A percentile compares a stretch with the other conserved stretches of the same genome.
Evolutionary conservation across 1,140 invertebrate species (phyloP).

Genomic region (Plodia interpunctella): DNA sequence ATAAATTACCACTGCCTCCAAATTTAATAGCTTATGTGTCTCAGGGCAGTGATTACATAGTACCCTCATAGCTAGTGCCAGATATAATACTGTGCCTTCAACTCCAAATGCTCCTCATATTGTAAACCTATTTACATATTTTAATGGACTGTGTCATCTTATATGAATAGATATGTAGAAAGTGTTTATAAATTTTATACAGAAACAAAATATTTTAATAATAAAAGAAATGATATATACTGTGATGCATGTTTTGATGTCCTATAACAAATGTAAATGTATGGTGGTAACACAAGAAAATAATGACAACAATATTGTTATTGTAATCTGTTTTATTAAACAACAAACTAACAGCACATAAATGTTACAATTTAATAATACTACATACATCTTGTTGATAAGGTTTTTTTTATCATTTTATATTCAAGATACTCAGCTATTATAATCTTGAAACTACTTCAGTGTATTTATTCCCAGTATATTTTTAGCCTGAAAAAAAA

Average conservation of each 20-base stretch:
- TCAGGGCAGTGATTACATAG: slow-evolving; percentile 67
- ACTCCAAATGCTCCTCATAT: slow-evolving; percentile 22
- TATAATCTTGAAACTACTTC: slow-evolving; percentile 33
- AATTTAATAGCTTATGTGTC: slow-evolving; percentile 66
- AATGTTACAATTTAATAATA: slow-evolving; percentile 12
- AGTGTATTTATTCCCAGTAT: slow-evolving; percentile 64
- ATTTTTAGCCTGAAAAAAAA: slow-evolving; percentile 67
- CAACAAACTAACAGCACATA: slow-evolving; percentile 14
- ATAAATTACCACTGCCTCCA: slow-evolving; percentile 57
- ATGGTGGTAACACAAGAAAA: slow-evolving; percentile 4
- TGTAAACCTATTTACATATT: slow-evolving; percentile 30
- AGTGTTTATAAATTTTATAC: slow-evolving; percentile 53
- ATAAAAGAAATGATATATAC: slow-evolving; percentile 32
- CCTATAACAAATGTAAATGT: background rate
- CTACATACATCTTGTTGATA: slow-evolving; percentile 12
- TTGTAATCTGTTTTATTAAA: slow-evolving; percentile 9
- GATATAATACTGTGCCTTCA: slow-evolving; percentile 28
- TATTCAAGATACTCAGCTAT: slow-evolving; percentile 5
- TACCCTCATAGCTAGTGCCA: slow-evolving; percentile 41
- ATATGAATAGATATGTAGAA: slow-evolving; percentile 33
- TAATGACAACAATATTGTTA: background rate
- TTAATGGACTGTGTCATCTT: slow-evolving; percentile 34
- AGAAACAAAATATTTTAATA: slow-evolving; percentile 44
- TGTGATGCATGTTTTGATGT: slow-evolving; percentile 31
- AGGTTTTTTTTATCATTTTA: slow-evolving; percentile 4